A percentile compares a stretch with the other conserved stretches of the same genome.
Evolutionary conservation across 2,797 vertebrate species (phyloP).

Genomic region (Buphagus erythrorhynchus): DNA sequence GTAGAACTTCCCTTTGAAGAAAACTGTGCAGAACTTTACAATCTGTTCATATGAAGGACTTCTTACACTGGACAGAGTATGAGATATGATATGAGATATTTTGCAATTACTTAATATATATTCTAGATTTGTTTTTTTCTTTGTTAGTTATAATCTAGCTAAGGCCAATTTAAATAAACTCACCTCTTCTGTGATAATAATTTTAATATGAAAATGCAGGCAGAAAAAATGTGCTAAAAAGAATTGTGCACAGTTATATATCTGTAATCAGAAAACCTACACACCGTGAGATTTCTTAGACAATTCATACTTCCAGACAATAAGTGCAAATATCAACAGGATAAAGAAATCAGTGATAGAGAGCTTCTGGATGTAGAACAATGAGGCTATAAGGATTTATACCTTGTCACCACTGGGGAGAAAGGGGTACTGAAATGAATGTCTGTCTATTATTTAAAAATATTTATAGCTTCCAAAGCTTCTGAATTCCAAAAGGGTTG

Average conservation of each 20-base stretch:
- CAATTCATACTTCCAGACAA: neutral
- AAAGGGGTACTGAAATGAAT: neutral
- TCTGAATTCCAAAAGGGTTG: neutral
- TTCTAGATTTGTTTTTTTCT: neutral
- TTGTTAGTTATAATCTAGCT: neutral
- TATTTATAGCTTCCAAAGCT: neutral
- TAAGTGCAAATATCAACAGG: neutral
- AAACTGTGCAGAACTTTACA: neutral
- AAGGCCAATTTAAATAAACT: neutral
- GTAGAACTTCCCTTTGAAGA: neutral
- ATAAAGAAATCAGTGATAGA: neutral
- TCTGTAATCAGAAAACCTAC: neutral
- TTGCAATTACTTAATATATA: neutral
- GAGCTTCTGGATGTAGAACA: neutral
- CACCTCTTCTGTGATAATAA: neutral
- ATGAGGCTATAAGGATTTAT: neutral
- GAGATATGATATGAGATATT: neutral
- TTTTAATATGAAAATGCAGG: neutral
- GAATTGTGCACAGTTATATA: neutral
- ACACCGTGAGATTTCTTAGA: neutral
- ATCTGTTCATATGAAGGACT: neutral
- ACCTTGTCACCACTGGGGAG: neutral
- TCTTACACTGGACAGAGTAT: neutral
- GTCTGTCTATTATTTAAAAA: neutral
- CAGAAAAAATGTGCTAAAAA: neutral